These are phyloP conservation scores for Acrobeloides nanus DNA, from an alignment of 2,888 invertebrate genomes.

Conservation along the genomic window DNA sequence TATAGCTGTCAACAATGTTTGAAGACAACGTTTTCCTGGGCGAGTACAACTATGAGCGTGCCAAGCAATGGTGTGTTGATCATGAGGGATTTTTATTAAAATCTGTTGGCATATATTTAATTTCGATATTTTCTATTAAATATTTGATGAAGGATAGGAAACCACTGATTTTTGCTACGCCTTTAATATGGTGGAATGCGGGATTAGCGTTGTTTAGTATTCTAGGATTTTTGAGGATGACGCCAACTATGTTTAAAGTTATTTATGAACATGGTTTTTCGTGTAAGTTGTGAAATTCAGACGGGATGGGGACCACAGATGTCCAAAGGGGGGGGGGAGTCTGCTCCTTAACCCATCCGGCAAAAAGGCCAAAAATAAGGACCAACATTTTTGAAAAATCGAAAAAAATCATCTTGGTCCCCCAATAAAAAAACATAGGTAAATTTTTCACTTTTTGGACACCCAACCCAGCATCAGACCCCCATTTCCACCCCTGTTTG, in stretches of 20 bases:
- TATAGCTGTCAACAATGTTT: too few relatives aligned
- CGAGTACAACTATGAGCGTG: slow-evolving; percentile 35
- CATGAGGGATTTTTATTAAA: slow-evolving; percentile 34
- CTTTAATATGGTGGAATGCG: slow-evolving; percentile 56
- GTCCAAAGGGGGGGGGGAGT: too few relatives aligned
- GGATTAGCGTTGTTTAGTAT: slow-evolving; percentile 58
- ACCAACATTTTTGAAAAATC: too few relatives aligned
- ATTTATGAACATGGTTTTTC: slow-evolving; percentile 30
- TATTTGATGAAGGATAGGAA: slow-evolving; percentile 54
- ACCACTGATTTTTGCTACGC: slow-evolving; percentile 55
- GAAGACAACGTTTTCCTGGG: slow-evolving; percentile 25
- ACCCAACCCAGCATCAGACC: too few relatives aligned
- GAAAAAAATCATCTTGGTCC: too few relatives aligned
- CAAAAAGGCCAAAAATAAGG: too few relatives aligned
- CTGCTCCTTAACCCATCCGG: too few relatives aligned
- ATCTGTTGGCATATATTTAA: slow-evolving; percentile 21
- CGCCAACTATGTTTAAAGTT: slow-evolving; percentile 33
- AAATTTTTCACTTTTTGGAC: too few relatives aligned
- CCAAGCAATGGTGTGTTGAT: slow-evolving; percentile 37
- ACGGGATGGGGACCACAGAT: too few relatives aligned
- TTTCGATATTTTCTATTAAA: slow-evolving; percentile 30
- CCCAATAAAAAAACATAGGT: too few relatives aligned
- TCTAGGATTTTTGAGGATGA: slow-evolving; percentile 52
- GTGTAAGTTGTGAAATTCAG: too few relatives aligned
- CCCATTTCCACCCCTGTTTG: too few relatives aligned